phyloP scores from a whole-genome alignment of 2,888 invertebrate species.

The Embidobia sp. region DNA sequence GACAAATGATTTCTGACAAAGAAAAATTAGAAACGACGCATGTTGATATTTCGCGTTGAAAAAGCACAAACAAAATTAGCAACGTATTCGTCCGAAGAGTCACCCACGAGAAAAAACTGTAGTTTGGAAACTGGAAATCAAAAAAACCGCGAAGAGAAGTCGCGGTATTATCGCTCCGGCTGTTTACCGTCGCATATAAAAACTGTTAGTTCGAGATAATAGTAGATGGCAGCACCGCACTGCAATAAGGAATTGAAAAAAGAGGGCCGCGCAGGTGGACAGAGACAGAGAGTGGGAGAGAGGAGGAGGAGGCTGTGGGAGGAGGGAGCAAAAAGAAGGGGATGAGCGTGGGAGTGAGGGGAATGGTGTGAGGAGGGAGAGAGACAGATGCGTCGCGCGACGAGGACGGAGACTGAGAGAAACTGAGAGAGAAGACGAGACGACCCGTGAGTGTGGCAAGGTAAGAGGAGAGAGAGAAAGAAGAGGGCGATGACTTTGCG shows the following conservation, averaged over 20 bases:
- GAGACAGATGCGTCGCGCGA: conserved; percentile 20
- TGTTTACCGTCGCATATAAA: conserved; percentile 66
- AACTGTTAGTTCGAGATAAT: conserved; percentile 65
- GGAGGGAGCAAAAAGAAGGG: conserved; percentile 49
- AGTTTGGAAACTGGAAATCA: no score
- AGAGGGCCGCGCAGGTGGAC: conserved; percentile 19
- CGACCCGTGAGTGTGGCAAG: background rate
- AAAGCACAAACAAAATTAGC: no score
- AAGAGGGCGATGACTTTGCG: conserved; percentile 63
- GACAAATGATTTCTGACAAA: conserved; percentile 3
- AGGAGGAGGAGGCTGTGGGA: conserved; percentile 50
- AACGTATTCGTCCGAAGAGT: no score
- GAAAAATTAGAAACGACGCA: no score
- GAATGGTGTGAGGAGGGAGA: conserved; percentile 34
- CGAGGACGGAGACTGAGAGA: background rate
- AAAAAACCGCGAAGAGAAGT: no score
- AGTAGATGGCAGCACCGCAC: conserved; percentile 65
- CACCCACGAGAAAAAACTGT: no score
- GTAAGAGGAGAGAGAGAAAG: conserved; percentile 38
- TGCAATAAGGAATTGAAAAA: conserved; percentile 62
- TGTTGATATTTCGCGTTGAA: no score
- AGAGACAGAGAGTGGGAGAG: conserved; percentile 32
- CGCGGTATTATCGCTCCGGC: conserved; percentile 35
- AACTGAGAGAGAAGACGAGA: conserved; percentile 2
- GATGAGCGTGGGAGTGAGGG: conserved; percentile 61